Evolutionary conservation across 2,888 invertebrate species (phyloP), one percentile per base, ranked within the genome.

Genomic region (Drymonia ruficornis): DNA sequence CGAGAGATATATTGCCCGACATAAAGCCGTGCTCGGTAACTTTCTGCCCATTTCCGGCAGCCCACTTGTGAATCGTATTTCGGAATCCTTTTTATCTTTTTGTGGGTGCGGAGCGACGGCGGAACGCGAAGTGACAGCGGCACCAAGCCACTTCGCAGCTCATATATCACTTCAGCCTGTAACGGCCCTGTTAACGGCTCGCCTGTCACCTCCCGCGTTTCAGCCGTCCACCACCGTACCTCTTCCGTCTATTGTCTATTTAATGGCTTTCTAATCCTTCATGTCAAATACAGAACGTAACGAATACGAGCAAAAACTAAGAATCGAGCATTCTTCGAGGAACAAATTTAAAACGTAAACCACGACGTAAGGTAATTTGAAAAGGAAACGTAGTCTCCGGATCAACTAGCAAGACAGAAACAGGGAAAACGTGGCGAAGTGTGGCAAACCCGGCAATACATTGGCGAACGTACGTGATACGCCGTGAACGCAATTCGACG

Each of bases 11-110:
- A 91, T 90, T 88, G 82, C 82, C 79, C 81, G 85, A 85, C 86
- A 89, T 89, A 91, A 91, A 87, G 87, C 86, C 86, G 82, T 80
- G 81, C 83, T 85, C 85, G 81, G 86, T 86, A 88, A 87, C 89
- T 86, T 89, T 87, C 87, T 86, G 85, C 86, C 89, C 86, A 88
- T 91, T 91, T 88, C 89, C 87, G 85, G 83, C 86, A 88, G 88
- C 78, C 90, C 89, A 91, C 90, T 91, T 88, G 86, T 88, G 89
- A 90, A 88, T 90, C 88, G 89, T 86, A 91, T 91, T 91, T 91
- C 84, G 84, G 83, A 81, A 84, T 89, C 86, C 86, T 89, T 91
- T 91, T 91, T 90, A 89, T 90, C 87, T 90, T 90, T 90, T 91
- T 90, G 87, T 83, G 73, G 82, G 80, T 68, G 78, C 75, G 76